A percentile compares a stretch with the other conserved stretches of the same genome.
These are phyloP conservation scores for Lithophane leautieri DNA, from an alignment of 2,888 invertebrate species.

Conservation along the genomic window DNA sequence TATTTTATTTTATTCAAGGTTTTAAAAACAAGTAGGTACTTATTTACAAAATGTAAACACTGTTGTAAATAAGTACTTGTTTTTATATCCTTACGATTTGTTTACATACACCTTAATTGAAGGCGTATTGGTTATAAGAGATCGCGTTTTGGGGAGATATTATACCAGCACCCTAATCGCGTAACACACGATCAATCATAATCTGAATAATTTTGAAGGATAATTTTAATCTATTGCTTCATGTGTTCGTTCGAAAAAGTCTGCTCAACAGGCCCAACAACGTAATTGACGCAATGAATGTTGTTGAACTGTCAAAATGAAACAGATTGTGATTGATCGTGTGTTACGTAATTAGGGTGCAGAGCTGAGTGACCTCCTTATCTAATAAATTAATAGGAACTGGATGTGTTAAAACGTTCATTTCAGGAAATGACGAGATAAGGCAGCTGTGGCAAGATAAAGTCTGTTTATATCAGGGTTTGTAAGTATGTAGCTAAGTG, in stretches of 20 bases:
- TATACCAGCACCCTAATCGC: constrained; percentile 6
- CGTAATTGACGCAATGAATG: too few relatives aligned
- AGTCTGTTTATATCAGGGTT: background rate
- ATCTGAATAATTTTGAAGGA: too few relatives aligned
- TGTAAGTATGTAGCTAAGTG: constrained; percentile 11
- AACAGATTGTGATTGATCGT: too few relatives aligned
- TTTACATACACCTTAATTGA: constrained; percentile 23
- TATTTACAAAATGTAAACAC: too few relatives aligned
- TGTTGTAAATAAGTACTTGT: constrained; percentile 29
- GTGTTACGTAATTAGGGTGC: too few relatives aligned
- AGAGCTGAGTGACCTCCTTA: constrained; percentile 33
- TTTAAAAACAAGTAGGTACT: too few relatives aligned
- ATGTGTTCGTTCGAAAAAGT: too few relatives aligned
- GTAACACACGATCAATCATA: too few relatives aligned
- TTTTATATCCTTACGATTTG: constrained; percentile 14
- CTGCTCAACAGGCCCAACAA: too few relatives aligned
- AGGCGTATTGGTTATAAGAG: constrained; percentile 8
- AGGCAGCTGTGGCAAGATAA: constrained; percentile 19
- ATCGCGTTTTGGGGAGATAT: background rate
- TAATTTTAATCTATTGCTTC: too few relatives aligned
- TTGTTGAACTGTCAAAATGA: too few relatives aligned
- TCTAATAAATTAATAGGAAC: constrained; percentile 10
- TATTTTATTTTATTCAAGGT: constrained; percentile 3
- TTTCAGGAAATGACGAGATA: constrained; percentile 40
- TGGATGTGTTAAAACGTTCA: constrained; percentile 16